A percentile compares a stretch with the other conserved stretches of the same genome.
Conservation (phyloP, 2,888 invertebrate genomes). For the Dascillus cervinus region DNA sequence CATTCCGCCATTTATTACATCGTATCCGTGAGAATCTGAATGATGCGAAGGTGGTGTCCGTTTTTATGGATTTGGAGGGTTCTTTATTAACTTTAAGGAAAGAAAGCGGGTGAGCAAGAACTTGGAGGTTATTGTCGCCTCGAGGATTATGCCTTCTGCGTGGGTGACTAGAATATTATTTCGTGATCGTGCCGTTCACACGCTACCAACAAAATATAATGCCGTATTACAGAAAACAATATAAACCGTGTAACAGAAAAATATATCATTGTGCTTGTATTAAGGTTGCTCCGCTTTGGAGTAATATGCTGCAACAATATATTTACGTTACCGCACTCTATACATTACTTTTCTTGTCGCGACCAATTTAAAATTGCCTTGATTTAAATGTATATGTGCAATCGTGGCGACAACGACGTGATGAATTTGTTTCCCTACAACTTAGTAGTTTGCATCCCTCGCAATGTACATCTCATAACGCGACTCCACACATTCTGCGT, state of each 20-base stretch:
- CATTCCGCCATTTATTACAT: neutral
- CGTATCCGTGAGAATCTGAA: neutral
- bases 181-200: conserved; percentile 25
- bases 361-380: conserved; percentile 14
- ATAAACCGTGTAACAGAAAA: conserved; percentile 21
- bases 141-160: conserved; percentile 18
- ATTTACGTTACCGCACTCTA: conserved; percentile 12
- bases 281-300: conserved; percentile 12
- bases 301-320: conserved; percentile 19
- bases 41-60: conserved; percentile 1
- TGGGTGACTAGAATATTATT: conserved; percentile 25
- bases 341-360: conserved; percentile 8
- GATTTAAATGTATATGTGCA: conserved; percentile 7
- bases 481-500: conserved; percentile 16
- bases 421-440: conserved; percentile 4
- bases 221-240: conserved; percentile 26
- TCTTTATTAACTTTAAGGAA: conserved; percentile 9
- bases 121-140: conserved; percentile 18
- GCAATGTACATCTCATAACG: conserved; percentile 6
- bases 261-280: conserved; percentile 22
- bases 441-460: conserved; percentile 7
- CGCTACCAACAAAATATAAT: conserved; percentile 25
- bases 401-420: neutral
- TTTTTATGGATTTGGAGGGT: conserved; percentile 3
- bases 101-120: conserved; percentile 8